Base-by-base conservation (phyloP, 2,797 vertebrate species). In the Hypotaenidia okinawae region DNA sequence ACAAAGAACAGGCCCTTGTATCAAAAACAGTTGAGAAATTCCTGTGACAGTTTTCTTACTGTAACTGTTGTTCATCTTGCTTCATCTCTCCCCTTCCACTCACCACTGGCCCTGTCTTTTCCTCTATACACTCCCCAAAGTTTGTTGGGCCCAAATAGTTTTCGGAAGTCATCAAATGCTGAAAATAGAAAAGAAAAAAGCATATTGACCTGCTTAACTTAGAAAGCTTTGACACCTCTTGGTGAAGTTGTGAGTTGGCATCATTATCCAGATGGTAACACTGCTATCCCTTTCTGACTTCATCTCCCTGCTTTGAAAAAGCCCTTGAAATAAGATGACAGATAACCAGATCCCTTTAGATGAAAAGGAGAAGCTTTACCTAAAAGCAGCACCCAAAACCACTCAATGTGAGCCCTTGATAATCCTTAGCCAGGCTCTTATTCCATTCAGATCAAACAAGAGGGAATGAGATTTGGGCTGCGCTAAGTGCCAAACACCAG, bases 121-220 rank as follows among this genome's bases (percentile, higher is more conserved):
- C 47, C 39, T 66, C 77, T 59, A 32, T 74, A 59, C 16, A 43
- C 5, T 62, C 64, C 54, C 33, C 35, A 28, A 85, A 92, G 45
- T 93, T 68, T 83, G 33, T 18, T 94, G n/a, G 63, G 37, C 51
- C 72, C 84, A 89, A 49, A 84, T 25, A 84, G 62, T 86, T 93
- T 90, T 88, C 22, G 84, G 54, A 88, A 93, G 80, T 82, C 77
- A 90, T 43, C 57, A 54, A 70, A 82, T 68, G 78, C 47, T 77
- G 75, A 90, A 94, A 91, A 94, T 43, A 89, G 84, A 69, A 87
- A 82, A 66, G 80, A 93, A 1, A 55, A 55, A 6, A 8, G 18
- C 68, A 83, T 74, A 91, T 77, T 87, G 93, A 95, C 88, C 84
- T 77, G 94, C 90, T 95, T 96, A 90, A 93, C 74, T 93, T 90